phyloP scores from a whole-genome alignment of 2,113 vertebrate species.

The Hydrolagus affinis region DNA sequence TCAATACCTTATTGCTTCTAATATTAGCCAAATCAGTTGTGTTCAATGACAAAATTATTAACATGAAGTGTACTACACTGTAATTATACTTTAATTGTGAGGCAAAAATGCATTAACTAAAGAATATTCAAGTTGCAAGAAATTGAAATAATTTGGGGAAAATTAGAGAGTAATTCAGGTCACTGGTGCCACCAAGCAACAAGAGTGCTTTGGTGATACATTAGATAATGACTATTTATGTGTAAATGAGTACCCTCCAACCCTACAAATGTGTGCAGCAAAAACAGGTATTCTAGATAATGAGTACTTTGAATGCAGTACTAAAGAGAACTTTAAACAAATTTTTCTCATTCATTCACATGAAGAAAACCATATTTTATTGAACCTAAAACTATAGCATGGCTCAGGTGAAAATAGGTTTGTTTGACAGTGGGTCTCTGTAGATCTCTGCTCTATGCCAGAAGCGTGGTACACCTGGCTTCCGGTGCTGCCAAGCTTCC shows the following conservation, averaged over 20 bases:
- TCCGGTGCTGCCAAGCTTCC: constrained; percentile 14
- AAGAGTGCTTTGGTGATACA: constrained; percentile 75
- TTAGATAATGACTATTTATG: constrained; percentile 89
- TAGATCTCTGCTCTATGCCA: constrained; percentile 50
- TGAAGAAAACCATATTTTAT: not conserved
- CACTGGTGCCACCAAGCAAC: constrained; percentile 75
- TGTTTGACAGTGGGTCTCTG: constrained; percentile 45
- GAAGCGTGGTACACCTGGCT: constrained; percentile 39
- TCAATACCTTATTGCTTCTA: constrained; percentile 76
- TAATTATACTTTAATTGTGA: constrained; percentile 96
- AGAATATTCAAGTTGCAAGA: constrained; percentile 77
- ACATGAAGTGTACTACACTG: constrained; percentile 73
- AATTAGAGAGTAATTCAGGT: constrained; percentile 90
- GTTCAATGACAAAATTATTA: constrained; percentile 74
- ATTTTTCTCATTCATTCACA: constrained; percentile 63
- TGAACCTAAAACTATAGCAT: not conserved
- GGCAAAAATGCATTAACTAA: constrained; percentile 89
- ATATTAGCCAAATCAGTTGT: constrained; percentile 81
- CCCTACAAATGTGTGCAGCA: constrained; percentile 71
- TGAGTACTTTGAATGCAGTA: constrained; percentile 70
- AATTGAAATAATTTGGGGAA: constrained; percentile 90
- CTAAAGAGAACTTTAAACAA: constrained; percentile 70
- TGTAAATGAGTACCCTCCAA: constrained; percentile 93
- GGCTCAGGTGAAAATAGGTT: constrained; percentile 35
- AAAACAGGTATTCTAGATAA: constrained; percentile 82